These are phyloP conservation scores for Hydropsyche betteni DNA, from an alignment of 2,888 invertebrate species.

Conservation along the genomic window DNA sequence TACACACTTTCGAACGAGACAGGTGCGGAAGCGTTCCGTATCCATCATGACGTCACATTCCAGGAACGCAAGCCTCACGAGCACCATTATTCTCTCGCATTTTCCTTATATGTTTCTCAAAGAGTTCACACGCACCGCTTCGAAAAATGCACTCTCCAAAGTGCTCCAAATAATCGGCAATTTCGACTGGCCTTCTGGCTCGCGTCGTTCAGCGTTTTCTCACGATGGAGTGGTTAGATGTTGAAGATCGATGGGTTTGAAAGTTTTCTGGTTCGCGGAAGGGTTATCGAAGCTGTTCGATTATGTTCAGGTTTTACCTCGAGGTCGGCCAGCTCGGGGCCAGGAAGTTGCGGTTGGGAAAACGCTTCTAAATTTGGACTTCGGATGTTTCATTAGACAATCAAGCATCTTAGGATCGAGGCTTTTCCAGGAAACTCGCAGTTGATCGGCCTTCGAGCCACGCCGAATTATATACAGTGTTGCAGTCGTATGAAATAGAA, in stretches of 20 bases:
- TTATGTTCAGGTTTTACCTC: too few species aligned
- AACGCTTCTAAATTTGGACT: constrained; percentile 3
- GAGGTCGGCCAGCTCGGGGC: constrained; percentile 13
- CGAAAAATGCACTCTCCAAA: constrained; percentile 6
- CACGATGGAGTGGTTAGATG: too few species aligned
- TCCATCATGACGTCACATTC: constrained; percentile 30
- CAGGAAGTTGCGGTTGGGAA: constrained; percentile 39
- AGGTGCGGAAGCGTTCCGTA: constrained; percentile 17
- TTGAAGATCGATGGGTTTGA: too few species aligned
- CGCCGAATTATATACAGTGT: too few species aligned
- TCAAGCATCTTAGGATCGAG: background rate
- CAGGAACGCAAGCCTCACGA: constrained; percentile 16
- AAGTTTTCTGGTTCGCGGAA: too few species aligned
- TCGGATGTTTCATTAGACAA: constrained; percentile 35
- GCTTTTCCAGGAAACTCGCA: constrained; percentile 11
- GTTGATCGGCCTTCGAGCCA: background rate
- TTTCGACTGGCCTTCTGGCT: background rate
- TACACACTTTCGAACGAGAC: too few species aligned
- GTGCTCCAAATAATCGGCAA: constrained; percentile 12
- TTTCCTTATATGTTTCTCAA: constrained; percentile 28
- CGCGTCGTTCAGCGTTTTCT: too few species aligned
- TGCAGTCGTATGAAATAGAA: too few species aligned
- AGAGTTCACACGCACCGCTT: constrained; percentile 13
- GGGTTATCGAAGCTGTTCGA: too few species aligned
- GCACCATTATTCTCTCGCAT: constrained; percentile 21